Conservation (phyloP, 2,888 invertebrate species). For the Sarcophaga subvicina region DNA sequence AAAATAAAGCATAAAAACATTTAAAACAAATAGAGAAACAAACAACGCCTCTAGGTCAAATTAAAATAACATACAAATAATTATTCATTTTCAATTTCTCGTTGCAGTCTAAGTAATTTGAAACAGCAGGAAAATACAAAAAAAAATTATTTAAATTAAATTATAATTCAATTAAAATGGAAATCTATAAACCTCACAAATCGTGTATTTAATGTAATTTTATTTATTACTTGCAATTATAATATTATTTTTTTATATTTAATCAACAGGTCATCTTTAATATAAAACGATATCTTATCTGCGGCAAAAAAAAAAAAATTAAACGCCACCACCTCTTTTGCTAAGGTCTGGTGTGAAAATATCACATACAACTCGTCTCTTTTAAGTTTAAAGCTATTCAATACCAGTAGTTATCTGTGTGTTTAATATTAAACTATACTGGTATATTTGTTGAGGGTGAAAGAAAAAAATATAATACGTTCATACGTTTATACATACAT, state of each 20-base stretch:
- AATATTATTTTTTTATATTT: conserved; percentile 18
- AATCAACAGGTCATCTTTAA: conserved; percentile 54
- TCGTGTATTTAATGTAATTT: conserved; percentile 2
- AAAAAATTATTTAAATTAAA: not conserved
- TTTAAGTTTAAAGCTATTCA: conserved; percentile 47
- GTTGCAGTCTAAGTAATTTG: not conserved
- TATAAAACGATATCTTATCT: conserved; percentile 42
- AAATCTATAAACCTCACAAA: not conserved
- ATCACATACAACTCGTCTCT: conserved; percentile 3
- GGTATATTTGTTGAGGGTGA: conserved; percentile 46
- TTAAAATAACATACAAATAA: conserved; percentile 37
- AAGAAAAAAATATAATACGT: conserved; percentile 13
- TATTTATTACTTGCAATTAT: not conserved
- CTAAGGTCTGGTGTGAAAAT: conserved; percentile 8
- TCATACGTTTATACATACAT: not conserved
- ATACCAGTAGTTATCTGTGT: conserved; percentile 20
- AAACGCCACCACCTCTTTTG: conserved; percentile 35
- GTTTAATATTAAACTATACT: conserved; percentile 46
- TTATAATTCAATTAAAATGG: no score
- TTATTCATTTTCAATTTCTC: conserved; percentile 2
- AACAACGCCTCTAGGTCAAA: conserved; percentile 68
- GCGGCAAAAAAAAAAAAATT: conserved; percentile 17
- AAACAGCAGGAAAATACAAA: not conserved
- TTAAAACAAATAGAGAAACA: conserved; percentile 11
- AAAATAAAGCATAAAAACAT: conserved; percentile 42